A percentile compares a stretch with the other conserved stretches of the same genome.
Evolutionary conservation across 1,140 invertebrate species (phyloP).

Genomic region (Brachionus manjavacas): DNA sequence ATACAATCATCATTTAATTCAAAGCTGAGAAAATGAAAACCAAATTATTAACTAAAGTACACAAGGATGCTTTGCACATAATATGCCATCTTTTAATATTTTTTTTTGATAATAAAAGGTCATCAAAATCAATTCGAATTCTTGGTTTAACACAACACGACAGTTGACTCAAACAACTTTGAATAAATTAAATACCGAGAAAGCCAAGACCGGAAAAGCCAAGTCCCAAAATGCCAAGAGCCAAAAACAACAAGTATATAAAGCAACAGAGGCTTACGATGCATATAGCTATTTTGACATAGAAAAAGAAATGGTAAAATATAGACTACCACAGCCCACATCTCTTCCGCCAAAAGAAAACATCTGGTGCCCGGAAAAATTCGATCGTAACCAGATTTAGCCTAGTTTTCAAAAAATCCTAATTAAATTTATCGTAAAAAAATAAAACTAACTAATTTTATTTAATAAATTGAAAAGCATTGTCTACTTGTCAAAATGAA

Average conservation of each 20-base stretch:
- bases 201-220: background rate
- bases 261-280: background rate
- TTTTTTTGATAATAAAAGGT: background rate
- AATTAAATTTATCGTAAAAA: too few relatives aligned
- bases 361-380: background rate
- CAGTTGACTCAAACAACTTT: background rate
- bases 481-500: too few relatives aligned
- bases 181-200: background rate
- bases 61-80: too few relatives aligned
- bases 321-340: slow-evolving; percentile 18
- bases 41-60: background rate
- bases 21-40: background rate
- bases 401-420: background rate
- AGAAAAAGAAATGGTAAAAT: slow-evolving; percentile 34
- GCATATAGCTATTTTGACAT: slow-evolving; percentile 31
- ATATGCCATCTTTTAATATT: too few relatives aligned
- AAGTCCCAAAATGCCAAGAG: background rate
- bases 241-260: background rate
- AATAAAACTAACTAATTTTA: too few relatives aligned
- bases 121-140: background rate
- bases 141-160: background rate
- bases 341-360: background rate
- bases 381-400: background rate
- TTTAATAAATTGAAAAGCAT: too few relatives aligned
- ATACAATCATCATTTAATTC: background rate